Evolutionary conservation across 2,797 vertebrate species (phyloP).

Genomic region (Sebastes kiyomatsui): DNA sequence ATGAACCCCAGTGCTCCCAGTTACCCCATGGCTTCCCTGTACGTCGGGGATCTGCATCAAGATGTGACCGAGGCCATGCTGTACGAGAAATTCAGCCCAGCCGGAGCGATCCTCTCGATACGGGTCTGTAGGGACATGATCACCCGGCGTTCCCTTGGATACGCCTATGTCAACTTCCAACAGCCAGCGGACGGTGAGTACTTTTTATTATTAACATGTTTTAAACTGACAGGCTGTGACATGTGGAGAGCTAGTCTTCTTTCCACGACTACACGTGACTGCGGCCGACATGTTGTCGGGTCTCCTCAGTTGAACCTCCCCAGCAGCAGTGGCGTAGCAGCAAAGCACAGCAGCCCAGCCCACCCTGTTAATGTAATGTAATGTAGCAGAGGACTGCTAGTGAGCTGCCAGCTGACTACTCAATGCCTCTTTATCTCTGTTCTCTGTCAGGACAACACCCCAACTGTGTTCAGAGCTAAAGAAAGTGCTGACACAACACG

Average conservation of each 20-base stretch:
- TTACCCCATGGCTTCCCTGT: conserved; percentile 92
- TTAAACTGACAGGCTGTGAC: neutral
- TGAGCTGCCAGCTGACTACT: neutral
- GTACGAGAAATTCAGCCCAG: conserved; percentile 93
- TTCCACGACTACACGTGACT: conserved; percentile 67
- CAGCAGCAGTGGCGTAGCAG: conserved; percentile 63
- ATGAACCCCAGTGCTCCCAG: conserved; percentile 98
- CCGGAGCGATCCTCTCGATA: conserved; percentile 92
- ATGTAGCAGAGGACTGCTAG: conserved; percentile 14
- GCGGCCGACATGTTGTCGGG: conserved; percentile 73
- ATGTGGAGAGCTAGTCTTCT: conserved; percentile 1
- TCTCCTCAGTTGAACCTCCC: conserved; percentile 60
- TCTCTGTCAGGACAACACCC: conserved; percentile 44
- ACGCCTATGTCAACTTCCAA: conserved; percentile 94
- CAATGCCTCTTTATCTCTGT: conserved; percentile 1
- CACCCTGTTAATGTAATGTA: neutral
- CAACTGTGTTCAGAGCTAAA: neutral
- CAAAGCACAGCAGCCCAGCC: neutral
- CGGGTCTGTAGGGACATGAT: conserved; percentile 93
- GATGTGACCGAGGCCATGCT: conserved; percentile 94
- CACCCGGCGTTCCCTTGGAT: conserved; percentile 90
- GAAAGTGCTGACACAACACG: neutral
- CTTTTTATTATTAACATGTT: neutral
- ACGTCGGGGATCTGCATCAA: conserved; percentile 90
- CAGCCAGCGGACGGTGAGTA: conserved; percentile 91